phyloP scores from a whole-genome alignment of 2,888 invertebrate species.

The Clistopyga incitator region DNA sequence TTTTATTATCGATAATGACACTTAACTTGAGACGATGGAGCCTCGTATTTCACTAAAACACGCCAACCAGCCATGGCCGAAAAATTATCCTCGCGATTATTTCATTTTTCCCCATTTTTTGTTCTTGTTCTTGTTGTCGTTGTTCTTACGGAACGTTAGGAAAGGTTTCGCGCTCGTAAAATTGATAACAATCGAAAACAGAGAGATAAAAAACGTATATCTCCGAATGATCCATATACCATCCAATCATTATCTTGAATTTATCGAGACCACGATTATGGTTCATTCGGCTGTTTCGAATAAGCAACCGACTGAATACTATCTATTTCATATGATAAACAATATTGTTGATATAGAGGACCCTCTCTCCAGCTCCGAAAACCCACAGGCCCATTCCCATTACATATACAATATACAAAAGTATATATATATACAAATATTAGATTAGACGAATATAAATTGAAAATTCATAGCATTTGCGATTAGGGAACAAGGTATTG shows the following conservation, averaged over 20 bases:
- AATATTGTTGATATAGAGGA: constrained; percentile 68
- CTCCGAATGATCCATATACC: constrained; percentile 15
- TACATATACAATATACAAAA: constrained; percentile 56
- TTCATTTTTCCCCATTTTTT: constrained; percentile 26
- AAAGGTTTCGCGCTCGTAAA: constrained; percentile 16
- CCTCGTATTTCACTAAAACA: background rate
- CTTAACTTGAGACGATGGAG: background rate
- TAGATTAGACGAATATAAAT: constrained; percentile 68
- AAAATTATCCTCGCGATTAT: constrained; percentile 22
- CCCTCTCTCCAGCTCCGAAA: constrained; percentile 42
- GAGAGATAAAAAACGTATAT: background rate
- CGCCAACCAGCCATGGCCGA: background rate
- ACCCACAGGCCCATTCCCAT: constrained; percentile 1
- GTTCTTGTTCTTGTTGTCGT: no score
- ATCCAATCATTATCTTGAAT: constrained; percentile 23
- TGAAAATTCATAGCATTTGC: constrained; percentile 72
- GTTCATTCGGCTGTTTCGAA: constrained; percentile 72
- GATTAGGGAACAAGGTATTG: constrained; percentile 77
- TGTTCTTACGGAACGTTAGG: constrained; percentile 5
- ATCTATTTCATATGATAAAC: constrained; percentile 74
- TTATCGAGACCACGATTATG: constrained; percentile 52
- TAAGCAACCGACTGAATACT: constrained; percentile 77
- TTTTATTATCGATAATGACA: background rate
- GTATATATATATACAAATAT: constrained; percentile 58
- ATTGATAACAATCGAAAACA: constrained; percentile 4